A percentile compares a stretch with the other conserved stretches of the same genome.
phyloP scores from a whole-genome alignment of 1,140 invertebrate genomes.

The Aricia agestis region DNA sequence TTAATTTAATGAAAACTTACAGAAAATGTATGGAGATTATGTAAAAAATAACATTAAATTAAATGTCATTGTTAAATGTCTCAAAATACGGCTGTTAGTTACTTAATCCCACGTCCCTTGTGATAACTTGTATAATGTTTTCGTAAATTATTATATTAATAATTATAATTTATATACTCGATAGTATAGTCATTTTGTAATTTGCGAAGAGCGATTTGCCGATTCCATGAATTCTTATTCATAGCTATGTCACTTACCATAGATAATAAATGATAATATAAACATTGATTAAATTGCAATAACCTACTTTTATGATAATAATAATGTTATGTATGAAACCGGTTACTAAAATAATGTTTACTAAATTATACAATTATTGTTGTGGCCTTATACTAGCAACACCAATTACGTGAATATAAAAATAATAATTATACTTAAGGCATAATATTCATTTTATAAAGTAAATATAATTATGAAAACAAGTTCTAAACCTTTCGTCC shows the following conservation, averaged over 20 bases:
- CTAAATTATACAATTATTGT: not conserved
- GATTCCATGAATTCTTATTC: not conserved
- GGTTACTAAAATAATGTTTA: not conserved
- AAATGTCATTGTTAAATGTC: too few species aligned
- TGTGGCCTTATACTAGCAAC: not conserved
- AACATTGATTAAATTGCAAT: not conserved
- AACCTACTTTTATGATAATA: not conserved
- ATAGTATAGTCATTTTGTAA: not conserved
- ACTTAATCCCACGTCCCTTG: not conserved
- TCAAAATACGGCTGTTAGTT: not conserved
- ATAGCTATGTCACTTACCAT: too few species aligned
- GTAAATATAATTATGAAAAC: not conserved
- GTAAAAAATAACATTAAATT: too few species aligned
- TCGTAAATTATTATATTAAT: conserved; percentile 4
- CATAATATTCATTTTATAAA: not conserved
- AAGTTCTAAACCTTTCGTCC: not conserved
- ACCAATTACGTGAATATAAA: not conserved
- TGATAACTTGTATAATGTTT: not conserved
- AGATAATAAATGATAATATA: not conserved
- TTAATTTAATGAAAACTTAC: too few species aligned
- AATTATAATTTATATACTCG: not conserved
- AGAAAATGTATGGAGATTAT: too few species aligned
- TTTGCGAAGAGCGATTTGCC: not conserved
- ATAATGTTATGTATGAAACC: not conserved
- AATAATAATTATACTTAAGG: too few species aligned